These are phyloP conservation scores for Syrista parreyssii DNA, from an alignment of 2,888 invertebrate species.

Conservation along the genomic window DNA sequence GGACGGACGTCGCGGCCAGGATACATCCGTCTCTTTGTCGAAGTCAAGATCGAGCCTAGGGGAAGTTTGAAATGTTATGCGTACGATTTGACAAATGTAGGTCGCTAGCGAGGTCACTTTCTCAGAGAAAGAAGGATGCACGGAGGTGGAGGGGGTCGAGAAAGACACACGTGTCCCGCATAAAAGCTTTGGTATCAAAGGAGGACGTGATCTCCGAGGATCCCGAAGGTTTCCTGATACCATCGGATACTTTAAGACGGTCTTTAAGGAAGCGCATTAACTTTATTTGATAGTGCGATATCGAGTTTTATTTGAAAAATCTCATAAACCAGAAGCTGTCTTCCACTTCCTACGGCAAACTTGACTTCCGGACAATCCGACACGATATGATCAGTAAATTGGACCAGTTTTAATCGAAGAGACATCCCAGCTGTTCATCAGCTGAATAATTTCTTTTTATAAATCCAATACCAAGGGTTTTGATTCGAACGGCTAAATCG, in stretches of 20 bases:
- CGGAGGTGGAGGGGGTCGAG: not conserved
- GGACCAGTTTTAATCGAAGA: not conserved
- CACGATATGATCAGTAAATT: not conserved
- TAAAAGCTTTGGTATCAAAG: constrained; percentile 2
- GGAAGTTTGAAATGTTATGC: not conserved
- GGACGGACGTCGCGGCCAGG: constrained; percentile 27
- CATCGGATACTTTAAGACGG: constrained; percentile 1
- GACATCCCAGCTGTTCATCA: not conserved
- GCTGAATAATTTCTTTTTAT: not conserved
- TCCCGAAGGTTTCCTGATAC: constrained; percentile 9
- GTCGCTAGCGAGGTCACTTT: constrained; percentile 22
- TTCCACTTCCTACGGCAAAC: not conserved
- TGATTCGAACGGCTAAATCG: not conserved
- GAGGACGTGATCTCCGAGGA: not conserved
- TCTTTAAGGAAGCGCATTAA: constrained; percentile 4
- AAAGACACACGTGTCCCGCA: constrained; percentile 5
- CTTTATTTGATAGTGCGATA: constrained; percentile 9
- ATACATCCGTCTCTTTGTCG: constrained; percentile 35
- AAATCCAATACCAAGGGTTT: not conserved
- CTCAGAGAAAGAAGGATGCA: not conserved
- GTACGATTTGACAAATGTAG: constrained; percentile 30
- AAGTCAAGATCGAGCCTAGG: constrained; percentile 20
- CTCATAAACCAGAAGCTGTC: not conserved
- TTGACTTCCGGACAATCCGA: not conserved
- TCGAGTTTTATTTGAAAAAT: not conserved